Evolutionary conservation across 2,888 invertebrate species (phyloP).

Genomic region (Drosophila limbata): DNA sequence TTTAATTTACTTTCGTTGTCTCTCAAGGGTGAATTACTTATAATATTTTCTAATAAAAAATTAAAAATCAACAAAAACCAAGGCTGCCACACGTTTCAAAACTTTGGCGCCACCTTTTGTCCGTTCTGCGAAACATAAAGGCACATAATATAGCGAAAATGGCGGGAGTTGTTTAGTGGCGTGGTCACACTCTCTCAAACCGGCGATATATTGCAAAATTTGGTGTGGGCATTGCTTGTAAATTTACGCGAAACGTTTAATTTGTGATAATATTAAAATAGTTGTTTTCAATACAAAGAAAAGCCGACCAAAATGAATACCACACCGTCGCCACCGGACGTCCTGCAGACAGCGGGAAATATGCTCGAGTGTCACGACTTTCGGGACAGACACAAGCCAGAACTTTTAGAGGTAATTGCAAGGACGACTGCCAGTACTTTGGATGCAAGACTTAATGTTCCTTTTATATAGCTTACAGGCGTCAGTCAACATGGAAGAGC

Average conservation of each 20-base stretch:
- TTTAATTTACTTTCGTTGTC: too few relatives aligned
- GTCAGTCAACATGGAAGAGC: constrained; percentile 89
- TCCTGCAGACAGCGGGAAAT: constrained; percentile 91
- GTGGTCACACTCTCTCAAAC: constrained; percentile 45
- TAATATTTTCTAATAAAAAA: too few relatives aligned
- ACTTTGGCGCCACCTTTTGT: too few relatives aligned
- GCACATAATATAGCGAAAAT: constrained; percentile 10
- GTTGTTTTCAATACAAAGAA: not conserved
- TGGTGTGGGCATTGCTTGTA: not conserved
- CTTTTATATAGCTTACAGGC: constrained; percentile 87
- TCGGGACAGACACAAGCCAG: constrained; percentile 81
- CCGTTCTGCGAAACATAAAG: too few relatives aligned
- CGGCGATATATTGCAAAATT: constrained; percentile 51
- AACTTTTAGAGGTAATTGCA: constrained; percentile 82
- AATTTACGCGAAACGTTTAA: constrained; percentile 8
- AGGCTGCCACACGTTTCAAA: too few relatives aligned
- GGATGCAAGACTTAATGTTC: constrained; percentile 12
- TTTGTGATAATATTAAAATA: constrained; percentile 8
- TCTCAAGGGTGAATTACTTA: too few relatives aligned
- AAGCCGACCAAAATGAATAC: constrained; percentile 64
- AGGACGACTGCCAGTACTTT: not conserved
- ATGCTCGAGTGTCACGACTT: constrained; percentile 90
- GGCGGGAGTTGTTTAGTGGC: constrained; percentile 61
- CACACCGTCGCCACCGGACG: constrained; percentile 86
- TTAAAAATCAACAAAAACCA: too few relatives aligned